These are phyloP conservation scores for Larimichthys polyactis DNA, from an alignment of 2,113 vertebrate genomes.

Conservation along the genomic window DNA sequence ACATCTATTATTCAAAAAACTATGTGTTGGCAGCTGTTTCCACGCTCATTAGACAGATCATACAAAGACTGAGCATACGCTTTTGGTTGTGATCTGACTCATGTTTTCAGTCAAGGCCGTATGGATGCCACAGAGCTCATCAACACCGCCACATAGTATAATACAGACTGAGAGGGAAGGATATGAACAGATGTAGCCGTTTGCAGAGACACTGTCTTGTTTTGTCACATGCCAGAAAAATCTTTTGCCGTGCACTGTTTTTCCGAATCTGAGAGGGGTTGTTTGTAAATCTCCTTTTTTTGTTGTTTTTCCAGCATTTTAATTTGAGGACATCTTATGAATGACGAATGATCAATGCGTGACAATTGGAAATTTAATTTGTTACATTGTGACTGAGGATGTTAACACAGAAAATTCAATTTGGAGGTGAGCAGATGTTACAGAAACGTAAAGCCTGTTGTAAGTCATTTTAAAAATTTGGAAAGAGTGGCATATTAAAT, in stretches of 20 bases:
- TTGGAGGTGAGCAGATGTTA: slow-evolving; percentile 1
- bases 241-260: neutral
- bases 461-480: neutral
- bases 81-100: slow-evolving; percentile 39
- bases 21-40: slow-evolving; percentile 63
- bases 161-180: neutral
- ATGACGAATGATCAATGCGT: neutral
- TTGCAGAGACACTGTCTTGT: slow-evolving; percentile 11
- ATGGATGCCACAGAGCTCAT: slow-evolving; percentile 15
- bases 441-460: neutral
- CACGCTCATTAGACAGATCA: slow-evolving; percentile 60
- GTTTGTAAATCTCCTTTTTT: neutral
- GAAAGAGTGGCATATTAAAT: too few species aligned
- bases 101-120: neutral
- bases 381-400: neutral
- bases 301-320: slow-evolving; percentile 24
- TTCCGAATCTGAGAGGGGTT: neutral
- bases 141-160: neutral
- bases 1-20: slow-evolving; percentile 76
- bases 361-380: slow-evolving; percentile 1
- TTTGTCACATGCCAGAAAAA: slow-evolving; percentile 17
- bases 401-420: neutral
- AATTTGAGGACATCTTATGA: slow-evolving; percentile 9
- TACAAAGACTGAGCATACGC: slow-evolving; percentile 36
- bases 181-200: slow-evolving; percentile 5